These are phyloP conservation scores for Anadara kagoshimensis DNA, from an alignment of 1,140 invertebrate genomes.

Conservation along the genomic window DNA sequence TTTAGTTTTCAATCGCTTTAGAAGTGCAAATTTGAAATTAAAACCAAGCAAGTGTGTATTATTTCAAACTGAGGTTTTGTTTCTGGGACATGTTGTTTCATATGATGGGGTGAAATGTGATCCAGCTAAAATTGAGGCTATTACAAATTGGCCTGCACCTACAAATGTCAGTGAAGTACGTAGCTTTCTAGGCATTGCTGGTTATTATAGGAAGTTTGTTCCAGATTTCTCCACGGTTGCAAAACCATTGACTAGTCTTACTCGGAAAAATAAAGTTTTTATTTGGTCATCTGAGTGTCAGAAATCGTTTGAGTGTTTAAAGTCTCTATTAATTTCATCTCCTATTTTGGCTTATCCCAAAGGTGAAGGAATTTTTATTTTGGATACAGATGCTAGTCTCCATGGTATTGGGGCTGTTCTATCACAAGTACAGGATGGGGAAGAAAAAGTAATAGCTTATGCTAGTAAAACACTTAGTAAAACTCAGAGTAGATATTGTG, in stretches of 20 bases:
- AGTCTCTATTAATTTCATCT: slow-evolving; percentile 6
- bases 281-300: slow-evolving; percentile 3
- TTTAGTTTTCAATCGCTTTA: slow-evolving; percentile 31
- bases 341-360: slow-evolving; percentile 45
- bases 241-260: slow-evolving; percentile 14
- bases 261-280: slow-evolving; percentile 12
- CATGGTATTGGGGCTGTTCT: slow-evolving; percentile 55
- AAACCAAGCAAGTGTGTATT: slow-evolving; percentile 40
- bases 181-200: slow-evolving; percentile 29
- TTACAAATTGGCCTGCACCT: slow-evolving; percentile 34
- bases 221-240: slow-evolving; percentile 25
- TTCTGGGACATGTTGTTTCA: slow-evolving; percentile 25
- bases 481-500: slow-evolving; percentile 22
- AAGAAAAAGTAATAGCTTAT: slow-evolving; percentile 20
- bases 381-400: slow-evolving; percentile 48
- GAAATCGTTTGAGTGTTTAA: slow-evolving; percentile 25
- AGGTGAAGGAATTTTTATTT: slow-evolving; percentile 22
- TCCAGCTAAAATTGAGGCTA: slow-evolving; percentile 14
- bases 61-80: slow-evolving; percentile 29
- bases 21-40: slow-evolving; percentile 22
- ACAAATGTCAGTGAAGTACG: slow-evolving; percentile 24
- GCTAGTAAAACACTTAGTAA: slow-evolving; percentile 6
- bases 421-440: slow-evolving; percentile 3
- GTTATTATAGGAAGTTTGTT: slow-evolving; percentile 33
- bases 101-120: slow-evolving; percentile 15